phyloP scores from a whole-genome alignment of 2,797 vertebrate genomes.

The Macroramphosus scolopax region DNA sequence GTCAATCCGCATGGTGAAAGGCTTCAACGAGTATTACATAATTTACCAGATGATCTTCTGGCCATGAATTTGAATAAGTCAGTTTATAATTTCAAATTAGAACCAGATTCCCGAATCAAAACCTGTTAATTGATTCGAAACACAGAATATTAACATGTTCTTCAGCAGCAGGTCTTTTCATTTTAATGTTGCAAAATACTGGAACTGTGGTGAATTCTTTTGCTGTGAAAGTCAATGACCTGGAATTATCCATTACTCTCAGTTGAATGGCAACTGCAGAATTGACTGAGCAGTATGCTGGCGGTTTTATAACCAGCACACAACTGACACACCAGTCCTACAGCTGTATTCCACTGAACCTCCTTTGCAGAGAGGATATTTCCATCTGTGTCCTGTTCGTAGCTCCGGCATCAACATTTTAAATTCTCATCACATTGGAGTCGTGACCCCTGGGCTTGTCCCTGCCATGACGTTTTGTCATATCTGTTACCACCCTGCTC shows the following conservation, averaged over 20 bases:
- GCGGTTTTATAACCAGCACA: constrained; percentile 49
- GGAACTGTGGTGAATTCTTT: constrained; percentile 4
- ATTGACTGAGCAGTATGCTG: constrained; percentile 47
- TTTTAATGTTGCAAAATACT: constrained; percentile 15
- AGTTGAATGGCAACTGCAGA: constrained; percentile 46
- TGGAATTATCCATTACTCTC: constrained; percentile 56
- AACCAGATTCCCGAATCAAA: too few species aligned
- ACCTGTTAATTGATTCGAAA: too few species aligned
- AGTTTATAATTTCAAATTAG: too few species aligned
- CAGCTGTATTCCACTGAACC: constrained; percentile 20
- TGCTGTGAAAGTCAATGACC: constrained; percentile 37
- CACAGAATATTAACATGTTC: background rate
- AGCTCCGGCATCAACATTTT: constrained; percentile 9
- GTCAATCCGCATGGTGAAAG: background rate
- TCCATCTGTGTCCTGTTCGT: constrained; percentile 13
- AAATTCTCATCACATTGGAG: constrained; percentile 37
- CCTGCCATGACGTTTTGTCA: constrained; percentile 37
- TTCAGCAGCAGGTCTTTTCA: background rate
- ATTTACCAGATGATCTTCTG: background rate
- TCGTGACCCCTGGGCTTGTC: constrained; percentile 30
- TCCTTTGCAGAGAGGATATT: constrained; percentile 12
- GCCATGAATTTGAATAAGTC: constrained; percentile 4
- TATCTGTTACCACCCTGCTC: constrained; percentile 37
- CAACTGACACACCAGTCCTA: constrained; percentile 34
- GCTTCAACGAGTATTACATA: background rate